Conservation (phyloP, 2,113 vertebrate species). For the Macrotus californicus region DNA sequence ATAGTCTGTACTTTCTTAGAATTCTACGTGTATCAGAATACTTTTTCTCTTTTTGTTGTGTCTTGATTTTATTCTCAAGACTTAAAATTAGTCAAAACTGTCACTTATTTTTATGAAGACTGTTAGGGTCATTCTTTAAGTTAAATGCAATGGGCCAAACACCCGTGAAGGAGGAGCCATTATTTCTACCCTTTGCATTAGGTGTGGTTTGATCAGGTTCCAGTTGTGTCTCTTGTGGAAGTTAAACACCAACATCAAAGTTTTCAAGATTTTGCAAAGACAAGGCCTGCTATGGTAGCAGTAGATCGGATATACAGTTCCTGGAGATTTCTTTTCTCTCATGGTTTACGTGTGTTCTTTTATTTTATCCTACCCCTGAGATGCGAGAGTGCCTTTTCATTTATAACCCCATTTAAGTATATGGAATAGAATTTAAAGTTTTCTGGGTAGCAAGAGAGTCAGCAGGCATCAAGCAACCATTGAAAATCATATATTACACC, state of each 20-base stretch:
- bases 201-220: not conserved
- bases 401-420: not conserved
- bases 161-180: not conserved
- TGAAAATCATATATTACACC: not conserved
- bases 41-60: not conserved
- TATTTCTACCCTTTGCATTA: not conserved
- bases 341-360: not conserved
- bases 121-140: not conserved
- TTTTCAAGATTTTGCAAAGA: not conserved
- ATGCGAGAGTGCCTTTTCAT: not conserved
- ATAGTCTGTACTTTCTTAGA: not conserved
- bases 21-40: not conserved
- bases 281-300: not conserved
- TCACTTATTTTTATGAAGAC: not conserved
- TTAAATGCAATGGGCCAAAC: not conserved
- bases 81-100: not conserved
- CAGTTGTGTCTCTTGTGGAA: not conserved
- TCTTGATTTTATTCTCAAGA: slow-evolving; percentile 14
- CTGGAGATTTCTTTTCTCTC: not conserved
- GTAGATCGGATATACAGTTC: not conserved
- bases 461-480: not conserved
- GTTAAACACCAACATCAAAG: not conserved
- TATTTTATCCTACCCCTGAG: not conserved
- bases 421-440: not conserved
- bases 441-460: not conserved